Evolutionary conservation across 2,888 invertebrate genomes (phyloP), one percentile per base, ranked within the genome.

Genomic region (Leucophenga montana): DNA sequence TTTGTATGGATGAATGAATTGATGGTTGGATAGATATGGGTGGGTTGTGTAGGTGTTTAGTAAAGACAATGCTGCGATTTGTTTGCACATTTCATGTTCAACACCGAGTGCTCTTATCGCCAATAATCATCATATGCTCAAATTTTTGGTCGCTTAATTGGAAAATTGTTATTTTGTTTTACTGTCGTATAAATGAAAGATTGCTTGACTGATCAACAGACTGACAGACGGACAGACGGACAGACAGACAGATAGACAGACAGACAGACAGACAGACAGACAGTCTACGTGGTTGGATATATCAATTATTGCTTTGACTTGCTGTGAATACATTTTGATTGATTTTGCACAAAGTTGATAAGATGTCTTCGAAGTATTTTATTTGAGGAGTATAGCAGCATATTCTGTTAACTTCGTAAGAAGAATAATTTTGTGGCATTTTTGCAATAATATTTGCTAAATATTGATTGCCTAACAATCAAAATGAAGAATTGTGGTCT

Each of bases 91-190:
- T 81, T 83, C 73, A 71, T 70, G 69, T 69, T 53, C 27, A 65
- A 44, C 61, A 66, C 67, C 68, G 48, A 53, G 31, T 11, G 71
- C 75, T 78, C 79, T 82, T 84, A 84, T 81, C 79, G 79, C 78
- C 80, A 77, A 82, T 85, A 83, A 83, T 82, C 84, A 84, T 85
- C 83, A 86, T 84, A 86, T 87, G 87, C 80, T 83, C 77, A 83
- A 84, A 86, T 85, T 87, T 85, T 85, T 81, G 82, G 82, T 84
- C 83, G 81, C 79, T 84, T 87, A 86, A 87, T 87, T 87, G 85
- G 87, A 86, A 87, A 87, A 87, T 86, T 87, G 85, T 80, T 85
- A 74, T 82, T 78, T 78, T 78, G 78, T 81, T 77, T 61, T 46
- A 70, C 61, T 50, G 68, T 64, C 66, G 72, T 71, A 71, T 68